These are phyloP conservation scores for Rhaphigaster nebulosa DNA, from an alignment of 2,888 invertebrate species.

Conservation along the genomic window DNA sequence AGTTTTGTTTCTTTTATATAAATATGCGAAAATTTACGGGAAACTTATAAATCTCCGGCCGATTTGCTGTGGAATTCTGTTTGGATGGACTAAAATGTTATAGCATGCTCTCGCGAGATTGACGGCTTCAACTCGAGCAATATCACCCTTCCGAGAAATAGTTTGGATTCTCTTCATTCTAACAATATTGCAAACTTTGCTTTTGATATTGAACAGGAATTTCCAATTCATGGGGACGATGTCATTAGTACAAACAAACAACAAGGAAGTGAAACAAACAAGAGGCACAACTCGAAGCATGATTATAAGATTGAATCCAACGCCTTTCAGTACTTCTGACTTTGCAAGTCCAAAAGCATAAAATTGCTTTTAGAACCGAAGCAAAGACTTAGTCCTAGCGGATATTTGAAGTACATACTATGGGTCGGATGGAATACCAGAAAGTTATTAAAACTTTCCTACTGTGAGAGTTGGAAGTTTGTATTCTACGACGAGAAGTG, in stretches of 20 bases:
- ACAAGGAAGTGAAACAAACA: not conserved
- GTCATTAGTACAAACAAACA: no score
- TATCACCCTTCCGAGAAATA: not conserved
- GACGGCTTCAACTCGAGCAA: not conserved
- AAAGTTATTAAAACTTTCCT: constrained; percentile 15
- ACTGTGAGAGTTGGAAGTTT: no score
- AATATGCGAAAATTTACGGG: not conserved
- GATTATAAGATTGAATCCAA: not conserved
- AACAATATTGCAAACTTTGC: constrained; percentile 1
- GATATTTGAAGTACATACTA: not conserved
- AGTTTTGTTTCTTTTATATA: not conserved
- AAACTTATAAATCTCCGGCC: not conserved
- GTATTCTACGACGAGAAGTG: not conserved
- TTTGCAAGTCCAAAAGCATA: not conserved
- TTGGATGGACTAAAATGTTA: not conserved
- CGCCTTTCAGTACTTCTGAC: not conserved
- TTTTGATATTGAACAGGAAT: not conserved
- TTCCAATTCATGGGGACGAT: not conserved
- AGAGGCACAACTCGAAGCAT: not conserved
- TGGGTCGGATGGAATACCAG: not conserved
- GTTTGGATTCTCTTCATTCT: not conserved
- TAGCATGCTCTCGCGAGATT: not conserved
- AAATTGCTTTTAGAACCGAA: not conserved
- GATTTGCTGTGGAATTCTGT: not conserved
- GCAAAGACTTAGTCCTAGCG: not conserved